A percentile compares a stretch with the other conserved stretches of the same genome.
These are phyloP conservation scores for Hyposmocoma kahamanoa DNA, from an alignment of 1,140 invertebrate genomes.

Conservation along the genomic window DNA sequence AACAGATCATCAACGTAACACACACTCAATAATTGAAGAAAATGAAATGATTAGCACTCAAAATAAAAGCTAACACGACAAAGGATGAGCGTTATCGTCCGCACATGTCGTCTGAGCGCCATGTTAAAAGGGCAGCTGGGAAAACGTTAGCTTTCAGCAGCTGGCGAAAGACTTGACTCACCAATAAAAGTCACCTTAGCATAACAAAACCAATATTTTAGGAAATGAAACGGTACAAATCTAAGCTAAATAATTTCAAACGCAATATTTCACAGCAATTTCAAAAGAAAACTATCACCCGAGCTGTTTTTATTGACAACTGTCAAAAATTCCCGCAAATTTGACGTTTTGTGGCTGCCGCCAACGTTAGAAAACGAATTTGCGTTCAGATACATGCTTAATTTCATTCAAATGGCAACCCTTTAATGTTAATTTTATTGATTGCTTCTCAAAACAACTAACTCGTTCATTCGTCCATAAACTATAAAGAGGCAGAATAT, in stretches of 20 bases:
- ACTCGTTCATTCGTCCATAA: too few species aligned
- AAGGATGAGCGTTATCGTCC: slow-evolving; percentile 56
- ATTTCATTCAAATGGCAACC: not conserved
- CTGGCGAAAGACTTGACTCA: slow-evolving; percentile 37
- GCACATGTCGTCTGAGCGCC: slow-evolving; percentile 68
- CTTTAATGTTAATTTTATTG: not conserved
- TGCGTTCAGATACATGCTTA: not conserved
- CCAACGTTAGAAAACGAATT: not conserved
- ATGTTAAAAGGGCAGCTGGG: slow-evolving; percentile 51
- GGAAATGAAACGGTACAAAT: slow-evolving; percentile 1
- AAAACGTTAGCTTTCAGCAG: slow-evolving; percentile 30
- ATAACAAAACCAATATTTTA: not conserved
- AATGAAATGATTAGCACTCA: slow-evolving; percentile 25
- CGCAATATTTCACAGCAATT: slow-evolving; percentile 4
- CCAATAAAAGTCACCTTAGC: slow-evolving; percentile 19
- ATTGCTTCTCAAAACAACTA: not conserved
- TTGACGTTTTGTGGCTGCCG: slow-evolving; percentile 41
- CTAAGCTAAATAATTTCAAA: slow-evolving; percentile 17
- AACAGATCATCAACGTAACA: slow-evolving; percentile 35
- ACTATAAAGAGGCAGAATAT: too few species aligned
- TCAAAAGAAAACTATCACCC: slow-evolving; percentile 39
- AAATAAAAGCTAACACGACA: slow-evolving; percentile 46
- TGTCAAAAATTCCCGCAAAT: slow-evolving; percentile 71
- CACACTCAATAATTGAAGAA: slow-evolving; percentile 29
- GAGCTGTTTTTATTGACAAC: slow-evolving; percentile 68